Evolutionary conservation across 2,888 invertebrate genomes (phyloP), one percentile per base, ranked within the genome.

Genomic region (Steinernema carpocapsae): DNA sequence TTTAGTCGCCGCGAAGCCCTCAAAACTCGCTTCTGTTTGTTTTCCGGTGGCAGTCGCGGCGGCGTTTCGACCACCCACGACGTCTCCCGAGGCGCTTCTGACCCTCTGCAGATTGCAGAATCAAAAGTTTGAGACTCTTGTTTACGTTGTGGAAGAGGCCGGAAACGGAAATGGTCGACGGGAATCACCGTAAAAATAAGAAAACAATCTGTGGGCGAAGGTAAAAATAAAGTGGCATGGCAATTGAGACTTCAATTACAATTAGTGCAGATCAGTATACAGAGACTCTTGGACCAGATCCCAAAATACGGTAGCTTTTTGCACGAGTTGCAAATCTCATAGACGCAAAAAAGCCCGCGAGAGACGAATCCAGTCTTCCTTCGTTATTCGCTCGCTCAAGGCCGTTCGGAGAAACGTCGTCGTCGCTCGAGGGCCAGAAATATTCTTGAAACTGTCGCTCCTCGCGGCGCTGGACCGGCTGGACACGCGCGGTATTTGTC

Each of bases 21-120:
- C 56, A 26, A 56, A 56, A 56, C 56, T 56, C 56, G 56, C 56
- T 56, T 56, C 56, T 56, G 56, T 56, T 56, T 56, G 56, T 56
- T 56, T 26, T 26, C 56, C 3, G 56, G 48, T 19, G 48, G n/a
- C n/a, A n/a, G n/a, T n/a, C n/a, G n/a, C 43, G 43, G 10, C 7
- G 43, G 14, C 14, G 43, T 14, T 26, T 7, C 24, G 56, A 56
- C 56, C 56, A 56, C 56, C 22, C 56, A 56, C 56, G 24, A 6
- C 56, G 56, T 24, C 6, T 19, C 51, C 10, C 43, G 43, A 14
- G n/a, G n/a, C n/a, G 7, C 43, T 43, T 43, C 48, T 48, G 48
- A 48, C 48, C 48, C n/a, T 48, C n/a, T n/a, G n/a, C n/a, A n/a
- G 43, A 43, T 43, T 43, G 43, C 7, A 14, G 14, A 43, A 43